These are phyloP conservation scores for Ypsolopha sequella DNA, from an alignment of 2,888 invertebrate genomes.

Conservation along the genomic window DNA sequence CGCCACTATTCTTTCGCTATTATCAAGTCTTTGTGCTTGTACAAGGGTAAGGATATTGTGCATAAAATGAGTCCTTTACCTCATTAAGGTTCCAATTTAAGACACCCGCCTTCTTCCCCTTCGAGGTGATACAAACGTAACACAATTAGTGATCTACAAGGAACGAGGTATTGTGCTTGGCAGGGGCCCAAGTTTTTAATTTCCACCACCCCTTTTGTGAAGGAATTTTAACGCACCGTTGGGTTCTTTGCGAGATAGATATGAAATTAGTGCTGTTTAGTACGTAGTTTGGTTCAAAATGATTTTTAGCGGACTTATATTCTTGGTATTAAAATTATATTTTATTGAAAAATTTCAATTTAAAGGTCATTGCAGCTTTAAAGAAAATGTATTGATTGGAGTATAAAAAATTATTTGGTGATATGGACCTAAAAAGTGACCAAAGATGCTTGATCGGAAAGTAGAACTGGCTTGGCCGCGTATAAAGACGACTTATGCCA, in stretches of 20 bases:
- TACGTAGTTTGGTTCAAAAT: conserved; percentile 14
- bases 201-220: conserved; percentile 49
- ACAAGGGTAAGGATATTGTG: conserved; percentile 30
- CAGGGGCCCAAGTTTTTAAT: conserved; percentile 54
- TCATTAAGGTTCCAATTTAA: conserved; percentile 61
- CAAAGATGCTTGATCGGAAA: too few species aligned
- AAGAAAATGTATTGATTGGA: too few species aligned
- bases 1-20: conserved; percentile 7
- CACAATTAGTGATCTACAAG: conserved; percentile 46
- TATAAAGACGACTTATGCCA: too few species aligned
- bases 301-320: neutral
- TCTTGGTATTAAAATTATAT: neutral
- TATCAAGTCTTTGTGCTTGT: conserved; percentile 8
- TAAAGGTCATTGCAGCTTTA: too few species aligned
- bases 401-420: too few species aligned
- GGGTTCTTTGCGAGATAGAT: conserved; percentile 47
- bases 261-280: conserved; percentile 53
- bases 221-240: conserved; percentile 50
- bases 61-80: conserved; percentile 52
- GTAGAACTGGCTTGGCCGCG: too few species aligned
- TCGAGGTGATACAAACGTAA: conserved; percentile 62
- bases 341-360: too few species aligned
- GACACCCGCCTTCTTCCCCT: conserved; percentile 37
- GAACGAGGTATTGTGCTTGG: conserved; percentile 32
- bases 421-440: neutral